Base-by-base conservation (phyloP, 1,140 invertebrate species). In the Asbolus verrucosus region DNA sequence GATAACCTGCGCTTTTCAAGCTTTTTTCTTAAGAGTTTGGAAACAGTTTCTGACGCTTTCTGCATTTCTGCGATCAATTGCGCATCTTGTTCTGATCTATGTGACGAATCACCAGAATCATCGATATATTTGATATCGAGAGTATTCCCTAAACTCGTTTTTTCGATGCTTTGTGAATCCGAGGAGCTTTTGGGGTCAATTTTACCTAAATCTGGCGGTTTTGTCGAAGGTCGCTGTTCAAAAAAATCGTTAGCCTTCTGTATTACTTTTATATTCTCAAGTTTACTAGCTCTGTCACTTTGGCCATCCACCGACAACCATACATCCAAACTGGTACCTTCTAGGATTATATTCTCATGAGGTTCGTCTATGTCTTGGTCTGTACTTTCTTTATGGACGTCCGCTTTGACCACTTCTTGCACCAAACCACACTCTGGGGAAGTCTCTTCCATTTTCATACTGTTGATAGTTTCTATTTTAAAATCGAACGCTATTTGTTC, bases 381-480 rank as follows among this genome's bases (percentile, higher is more conserved):
- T 19, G n/a, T 54, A 27, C 21, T 54, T 13, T 54, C 46, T 15
- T 54, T 54, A 24, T 78, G 77, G 2, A 78, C 60, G 13, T 78
- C 78, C 0, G 83, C 84, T 69, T 84, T 82, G 3, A 83, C 81
- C 38, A 83, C 76, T 80, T 85, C 84, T 69, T 86, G 81, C 74
- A 84, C 82, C 50, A 46, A 60, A 39, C 16, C 70, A 3, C 65
- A 72, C 73, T 78, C 75, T 5, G 73, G 75, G 13, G 77, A 76
- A 9, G 41, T 73, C 67, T 77, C 73, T 30, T 78, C 73, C 2
- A 67, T 18, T 65, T 72, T 73, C 15, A 77, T 75, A 31, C 21
- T 70, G 74, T 87, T 85, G 11, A 88, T 82, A 65, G 87, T 87
- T 75, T 88, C 86, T 0, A 87, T 85, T 77, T 89, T 88, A 1